Conservation (phyloP, 2,797 vertebrate species). For the Falco rusticolus region DNA sequence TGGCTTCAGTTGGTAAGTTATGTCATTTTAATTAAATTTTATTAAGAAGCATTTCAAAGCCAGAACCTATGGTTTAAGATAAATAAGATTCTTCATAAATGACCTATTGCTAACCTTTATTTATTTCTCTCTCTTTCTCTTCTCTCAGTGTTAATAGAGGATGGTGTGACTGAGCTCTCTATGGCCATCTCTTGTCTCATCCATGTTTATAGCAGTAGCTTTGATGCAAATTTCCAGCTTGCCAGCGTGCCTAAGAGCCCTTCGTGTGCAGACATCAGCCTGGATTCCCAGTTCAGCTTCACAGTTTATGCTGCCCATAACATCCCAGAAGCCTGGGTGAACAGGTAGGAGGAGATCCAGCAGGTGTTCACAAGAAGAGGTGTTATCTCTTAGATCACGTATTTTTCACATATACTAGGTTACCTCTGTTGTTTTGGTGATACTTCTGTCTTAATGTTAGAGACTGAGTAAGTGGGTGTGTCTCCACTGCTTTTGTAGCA, state of each 20-base stretch:
- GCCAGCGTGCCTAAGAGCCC: not conserved
- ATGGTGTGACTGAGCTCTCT: slow-evolving; percentile 53
- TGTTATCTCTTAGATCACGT: not conserved
- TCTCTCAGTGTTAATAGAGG: not conserved
- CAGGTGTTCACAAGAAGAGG: not conserved
- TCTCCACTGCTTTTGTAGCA: not conserved
- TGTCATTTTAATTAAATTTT: slow-evolving; percentile 72
- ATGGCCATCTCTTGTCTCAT: slow-evolving; percentile 58
- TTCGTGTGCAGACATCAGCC: not conserved
- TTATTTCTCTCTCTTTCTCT: slow-evolving; percentile 1
- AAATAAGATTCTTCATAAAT: slow-evolving; percentile 24
- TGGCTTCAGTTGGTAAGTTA: slow-evolving; percentile 54
- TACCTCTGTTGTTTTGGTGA: not conserved
- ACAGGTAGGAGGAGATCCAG: slow-evolving; percentile 56
- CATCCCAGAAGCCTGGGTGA: slow-evolving; percentile 72
- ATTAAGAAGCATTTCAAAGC: slow-evolving; percentile 62
- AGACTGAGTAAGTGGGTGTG: not conserved
- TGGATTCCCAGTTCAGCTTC: slow-evolving; percentile 68
- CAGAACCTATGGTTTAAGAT: slow-evolving; percentile 45
- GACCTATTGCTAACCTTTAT: slow-evolving; percentile 44
- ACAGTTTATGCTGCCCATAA: slow-evolving; percentile 73
- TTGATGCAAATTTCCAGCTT: slow-evolving; percentile 69
- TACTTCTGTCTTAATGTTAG: not conserved
- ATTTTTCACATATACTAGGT: not conserved
- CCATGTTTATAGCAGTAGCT: slow-evolving; percentile 53